Conservation (phyloP, 2,797 vertebrate genomes). For the Loriculus beryllinus region DNA sequence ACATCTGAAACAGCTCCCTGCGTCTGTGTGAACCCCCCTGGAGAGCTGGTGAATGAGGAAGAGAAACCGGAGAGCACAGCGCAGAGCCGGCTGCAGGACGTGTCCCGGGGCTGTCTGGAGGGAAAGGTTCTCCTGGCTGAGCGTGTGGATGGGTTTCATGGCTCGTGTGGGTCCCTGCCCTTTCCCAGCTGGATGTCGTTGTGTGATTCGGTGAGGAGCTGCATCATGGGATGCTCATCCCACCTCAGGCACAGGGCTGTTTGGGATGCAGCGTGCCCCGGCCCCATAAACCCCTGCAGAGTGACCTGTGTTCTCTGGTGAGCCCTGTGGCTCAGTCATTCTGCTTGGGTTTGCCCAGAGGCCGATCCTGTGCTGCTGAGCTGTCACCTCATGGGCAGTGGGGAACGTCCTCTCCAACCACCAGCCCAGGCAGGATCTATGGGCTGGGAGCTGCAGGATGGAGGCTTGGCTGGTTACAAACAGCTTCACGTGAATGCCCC, state of each 20-base stretch:
- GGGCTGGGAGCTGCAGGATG: rapidly evolving
- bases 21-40: background rate
- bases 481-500: rapidly evolving
- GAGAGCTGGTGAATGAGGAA: background rate
- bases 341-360: background rate
- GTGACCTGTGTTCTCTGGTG: rapidly evolving
- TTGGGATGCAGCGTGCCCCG: rapidly evolving
- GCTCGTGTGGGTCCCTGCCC: background rate
- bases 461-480: background rate
- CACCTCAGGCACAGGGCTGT: rapidly evolving
- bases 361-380: background rate
- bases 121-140: background rate
- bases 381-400: rapidly evolving
- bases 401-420: background rate
- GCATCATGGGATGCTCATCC: background rate
- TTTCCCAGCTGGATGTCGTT: too few species aligned
- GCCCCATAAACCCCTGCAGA: background rate
- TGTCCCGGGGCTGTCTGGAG: background rate
- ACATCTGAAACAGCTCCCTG: background rate
- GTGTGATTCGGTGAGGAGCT: rapidly evolving
- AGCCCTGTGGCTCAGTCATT: rapidly evolving
- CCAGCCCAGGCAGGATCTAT: background rate
- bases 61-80: background rate
- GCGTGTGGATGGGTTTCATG: rapidly evolving
- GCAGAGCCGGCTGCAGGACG: rapidly evolving